Conservation (phyloP, 2,113 vertebrate genomes). For the Burhinus bistriatus region DNA sequence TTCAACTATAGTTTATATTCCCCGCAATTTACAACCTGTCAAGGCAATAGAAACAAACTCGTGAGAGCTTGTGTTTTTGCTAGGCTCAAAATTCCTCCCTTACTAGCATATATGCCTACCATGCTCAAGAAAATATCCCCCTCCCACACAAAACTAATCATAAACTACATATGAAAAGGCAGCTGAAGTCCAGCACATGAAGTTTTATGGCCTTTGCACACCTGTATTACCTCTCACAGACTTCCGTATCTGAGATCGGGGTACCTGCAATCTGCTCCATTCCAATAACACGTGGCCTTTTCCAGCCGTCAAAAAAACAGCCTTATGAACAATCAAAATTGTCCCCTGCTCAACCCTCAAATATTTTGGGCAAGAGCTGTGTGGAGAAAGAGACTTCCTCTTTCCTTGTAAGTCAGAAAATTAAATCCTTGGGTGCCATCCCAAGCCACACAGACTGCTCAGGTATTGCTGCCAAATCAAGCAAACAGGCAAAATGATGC, state of each 20-base stretch:
- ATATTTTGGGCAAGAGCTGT: not conserved
- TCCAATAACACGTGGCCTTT: not conserved
- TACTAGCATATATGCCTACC: not conserved
- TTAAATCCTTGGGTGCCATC: not conserved
- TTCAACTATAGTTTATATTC: not conserved
- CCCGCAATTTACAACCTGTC: not conserved
- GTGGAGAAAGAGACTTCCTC: not conserved
- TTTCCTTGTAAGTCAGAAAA: not conserved
- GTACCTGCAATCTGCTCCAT: not conserved
- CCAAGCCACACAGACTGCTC: not conserved
- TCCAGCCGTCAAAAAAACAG: not conserved
- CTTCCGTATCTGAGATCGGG: fast-evolving
- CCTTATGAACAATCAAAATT: not conserved
- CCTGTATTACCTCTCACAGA: not conserved
- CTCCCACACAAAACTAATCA: not conserved
- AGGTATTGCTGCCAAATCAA: not conserved
- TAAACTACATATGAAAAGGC: not conserved
- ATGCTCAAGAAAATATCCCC: not conserved
- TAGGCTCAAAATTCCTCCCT: not conserved
- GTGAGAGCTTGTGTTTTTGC: not conserved
- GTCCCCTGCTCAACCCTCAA: not conserved
- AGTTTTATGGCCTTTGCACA: not conserved
- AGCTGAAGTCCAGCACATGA: not conserved
- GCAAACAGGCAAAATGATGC: not conserved
- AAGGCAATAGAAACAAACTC: constrained; percentile 18